Evolutionary conservation across 2,113 vertebrate species (phyloP).

Genomic region (Gambusia affinis): DNA sequence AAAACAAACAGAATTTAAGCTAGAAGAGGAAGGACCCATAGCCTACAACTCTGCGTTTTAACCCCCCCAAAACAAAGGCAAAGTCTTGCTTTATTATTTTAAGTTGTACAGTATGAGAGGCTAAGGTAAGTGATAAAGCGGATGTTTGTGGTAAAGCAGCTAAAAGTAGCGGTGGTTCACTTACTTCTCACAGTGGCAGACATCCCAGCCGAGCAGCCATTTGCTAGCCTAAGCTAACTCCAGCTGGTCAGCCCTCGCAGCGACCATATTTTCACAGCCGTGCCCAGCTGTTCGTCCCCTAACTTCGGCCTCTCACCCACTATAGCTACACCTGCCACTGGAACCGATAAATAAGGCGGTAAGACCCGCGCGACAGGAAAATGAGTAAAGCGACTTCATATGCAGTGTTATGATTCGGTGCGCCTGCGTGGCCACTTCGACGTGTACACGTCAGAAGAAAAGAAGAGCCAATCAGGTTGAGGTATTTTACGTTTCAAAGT

Average conservation of each 20-base stretch:
- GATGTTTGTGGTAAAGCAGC: neutral
- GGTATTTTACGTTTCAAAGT: constrained; percentile 56
- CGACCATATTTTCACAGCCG: constrained; percentile 38
- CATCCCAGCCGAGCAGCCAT: constrained; percentile 38
- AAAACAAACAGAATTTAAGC: neutral
- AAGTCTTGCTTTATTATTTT: too few species aligned
- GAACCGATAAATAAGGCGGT: neutral
- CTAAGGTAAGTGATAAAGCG: neutral
- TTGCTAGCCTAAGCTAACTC: constrained; percentile 33
- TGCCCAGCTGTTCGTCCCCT: neutral
- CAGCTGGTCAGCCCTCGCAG: constrained; percentile 31
- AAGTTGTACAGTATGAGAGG: neutral
- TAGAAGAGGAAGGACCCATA: neutral
- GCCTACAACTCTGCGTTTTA: too few species aligned
- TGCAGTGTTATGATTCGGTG: constrained; percentile 62
- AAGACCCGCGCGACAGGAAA: neutral
- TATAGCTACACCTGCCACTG: neutral
- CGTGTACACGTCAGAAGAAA: constrained; percentile 35
- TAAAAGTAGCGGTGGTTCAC: constrained; percentile 3
- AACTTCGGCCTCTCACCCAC: neutral
- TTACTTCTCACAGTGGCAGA: constrained; percentile 46
- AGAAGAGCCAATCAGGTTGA: constrained; percentile 45
- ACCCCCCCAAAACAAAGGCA: too few species aligned
- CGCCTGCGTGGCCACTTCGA: constrained; percentile 64
- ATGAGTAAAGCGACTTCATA: constrained; percentile 2